These are phyloP conservation scores for Cryptotermes secundus DNA, from an alignment of 1,140 invertebrate species.

Conservation along the genomic window DNA sequence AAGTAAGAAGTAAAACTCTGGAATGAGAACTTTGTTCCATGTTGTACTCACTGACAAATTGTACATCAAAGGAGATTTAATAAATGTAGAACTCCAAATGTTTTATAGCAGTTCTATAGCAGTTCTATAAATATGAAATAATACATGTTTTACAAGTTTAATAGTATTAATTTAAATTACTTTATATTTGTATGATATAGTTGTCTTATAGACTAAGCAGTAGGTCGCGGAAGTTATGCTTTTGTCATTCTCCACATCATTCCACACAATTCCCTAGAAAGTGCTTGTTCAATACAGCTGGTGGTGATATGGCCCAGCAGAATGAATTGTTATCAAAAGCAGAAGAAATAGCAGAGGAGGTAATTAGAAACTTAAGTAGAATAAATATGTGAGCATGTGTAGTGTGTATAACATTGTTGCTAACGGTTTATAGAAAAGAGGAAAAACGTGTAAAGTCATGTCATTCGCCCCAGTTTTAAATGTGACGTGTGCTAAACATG, in stretches of 20 bases:
- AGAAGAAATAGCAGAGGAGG: conserved; percentile 94
- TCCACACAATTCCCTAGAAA: background rate
- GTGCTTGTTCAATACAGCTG: background rate
- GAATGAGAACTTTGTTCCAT: background rate
- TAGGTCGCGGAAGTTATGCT: background rate
- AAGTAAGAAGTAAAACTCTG: background rate
- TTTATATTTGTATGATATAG: background rate
- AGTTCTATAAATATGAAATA: too few relatives aligned
- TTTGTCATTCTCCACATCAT: conserved; percentile 28
- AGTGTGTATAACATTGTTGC: conserved; percentile 7
- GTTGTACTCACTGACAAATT: background rate
- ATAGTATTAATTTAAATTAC: background rate
- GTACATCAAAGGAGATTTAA: too few relatives aligned
- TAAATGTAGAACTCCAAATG: too few relatives aligned
- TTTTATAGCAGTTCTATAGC: too few relatives aligned
- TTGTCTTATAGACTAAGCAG: background rate
- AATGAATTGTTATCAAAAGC: conserved; percentile 87
- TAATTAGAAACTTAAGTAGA: conserved; percentile 51
- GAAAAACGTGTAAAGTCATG: conserved; percentile 47
- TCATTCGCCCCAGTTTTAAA: conserved; percentile 44
- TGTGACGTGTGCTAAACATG: background rate
- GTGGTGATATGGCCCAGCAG: conserved; percentile 72
- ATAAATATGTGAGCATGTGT: conserved; percentile 8
- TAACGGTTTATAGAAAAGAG: background rate
- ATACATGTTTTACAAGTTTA: too few relatives aligned